These are phyloP conservation scores for Caenorhabditis imperialis DNA, from an alignment of 2,888 invertebrate species.

Conservation along the genomic window DNA sequence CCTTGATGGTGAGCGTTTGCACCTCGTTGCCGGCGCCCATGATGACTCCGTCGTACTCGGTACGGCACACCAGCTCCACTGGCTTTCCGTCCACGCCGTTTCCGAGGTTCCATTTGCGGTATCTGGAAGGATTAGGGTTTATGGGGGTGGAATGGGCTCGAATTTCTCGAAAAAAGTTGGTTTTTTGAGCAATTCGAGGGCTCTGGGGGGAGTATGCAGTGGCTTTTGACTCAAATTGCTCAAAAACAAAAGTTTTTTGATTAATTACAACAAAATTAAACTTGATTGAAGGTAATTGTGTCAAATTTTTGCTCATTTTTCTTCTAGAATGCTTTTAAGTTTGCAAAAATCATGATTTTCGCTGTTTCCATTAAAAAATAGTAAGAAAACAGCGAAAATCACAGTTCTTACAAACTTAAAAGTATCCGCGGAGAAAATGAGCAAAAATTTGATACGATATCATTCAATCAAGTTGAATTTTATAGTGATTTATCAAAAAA, in stretches of 20 bases:
- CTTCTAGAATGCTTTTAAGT: no score
- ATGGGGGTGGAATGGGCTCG: no score
- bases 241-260: conserved; percentile 13
- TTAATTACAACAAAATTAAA: background rate
- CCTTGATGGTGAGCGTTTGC: conserved; percentile 95
- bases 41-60: conserved; percentile 94
- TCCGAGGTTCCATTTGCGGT: conserved; percentile 95
- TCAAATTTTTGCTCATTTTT: conserved; percentile 1
- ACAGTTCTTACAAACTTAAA: no score
- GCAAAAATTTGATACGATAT: background rate
- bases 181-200: no score
- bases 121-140: no score
- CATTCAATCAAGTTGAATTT: background rate
- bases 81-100: conserved; percentile 85
- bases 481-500: no score
- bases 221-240: no score
- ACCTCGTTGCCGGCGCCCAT: conserved; percentile 83
- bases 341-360: no score
- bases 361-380: background rate
- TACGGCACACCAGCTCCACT: conserved; percentile 86
- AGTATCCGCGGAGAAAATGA: no score
- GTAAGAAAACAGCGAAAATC: no score
- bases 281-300: background rate
- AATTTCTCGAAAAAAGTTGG: no score
- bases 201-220: no score